Base-by-base conservation (phyloP, 2,888 invertebrate species). In the Sinodicranocentrus sp. region DNA sequence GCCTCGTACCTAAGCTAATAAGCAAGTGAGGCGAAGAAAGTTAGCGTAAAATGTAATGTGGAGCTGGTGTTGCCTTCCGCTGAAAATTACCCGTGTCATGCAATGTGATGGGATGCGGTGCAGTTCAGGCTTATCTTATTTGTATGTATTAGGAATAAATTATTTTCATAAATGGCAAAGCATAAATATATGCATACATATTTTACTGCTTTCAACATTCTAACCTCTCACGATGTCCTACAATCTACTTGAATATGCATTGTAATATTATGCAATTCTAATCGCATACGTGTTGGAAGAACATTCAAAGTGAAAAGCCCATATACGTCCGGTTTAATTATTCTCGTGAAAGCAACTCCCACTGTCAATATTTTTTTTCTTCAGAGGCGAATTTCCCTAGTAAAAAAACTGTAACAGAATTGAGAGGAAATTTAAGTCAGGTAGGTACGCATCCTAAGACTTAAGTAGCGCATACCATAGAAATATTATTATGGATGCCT, bases 111-210 rank as follows among this genome's bases (percentile, higher is more conserved):
- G 17, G 26, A 23, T 63, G 43, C 25, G 28, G 54, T 26, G 17
- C 13, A 21, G 44, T 75, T 26, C 33, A n/a, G 33, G 43, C 28
- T 77, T 57, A 63, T 77, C 48, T 59, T 72, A 77, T 77, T 77
- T 77, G 77, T 77, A 77, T 77, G 68, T 77, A 77, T 77, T 77
- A 77, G 44, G 67, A 54, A 28, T 5, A 76, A 76, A 67, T 76
- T 67, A 67, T 67, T 76, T 25, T 21, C 25, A 57, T 28, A 15
- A 15, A 57, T 72, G 43, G 59, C n/a, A n/a, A 10, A 39, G 13
- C 39, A 39, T 39, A 13, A 13, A 39, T 39, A 39, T 48, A n/a
- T 5, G 48, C 10, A 48, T 48, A 48, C 13, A 13, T 48, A n/a
- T 48, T n/a, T 48, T 15, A 48, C 48, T 48, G 10, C 48, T n/a